Evolutionary conservation across 2,888 invertebrate species (phyloP).

Genomic region (Stegophylla sp.): DNA sequence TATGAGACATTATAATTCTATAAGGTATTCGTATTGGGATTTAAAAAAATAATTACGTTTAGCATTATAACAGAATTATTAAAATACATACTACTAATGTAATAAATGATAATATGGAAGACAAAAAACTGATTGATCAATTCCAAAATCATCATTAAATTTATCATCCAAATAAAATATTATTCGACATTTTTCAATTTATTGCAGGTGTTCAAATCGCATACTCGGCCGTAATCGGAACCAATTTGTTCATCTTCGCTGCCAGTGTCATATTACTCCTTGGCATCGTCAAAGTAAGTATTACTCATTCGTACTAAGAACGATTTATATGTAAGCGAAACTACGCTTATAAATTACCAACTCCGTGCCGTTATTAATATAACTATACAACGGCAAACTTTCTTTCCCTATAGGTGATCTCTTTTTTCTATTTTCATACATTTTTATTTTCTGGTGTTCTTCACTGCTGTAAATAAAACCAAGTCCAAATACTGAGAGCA

Average conservation of each 20-base stretch:
- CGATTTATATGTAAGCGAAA: constrained; percentile 15
- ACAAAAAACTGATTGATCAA: no score
- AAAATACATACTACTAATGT: no score
- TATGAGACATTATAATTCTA: no score
- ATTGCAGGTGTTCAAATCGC: constrained; percentile 82
- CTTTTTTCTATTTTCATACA: constrained; percentile 10
- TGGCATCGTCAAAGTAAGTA: constrained; percentile 78
- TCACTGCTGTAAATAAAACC: constrained; percentile 21
- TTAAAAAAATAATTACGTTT: no score
- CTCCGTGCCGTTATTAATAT: constrained; percentile 26
- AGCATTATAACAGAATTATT: no score
- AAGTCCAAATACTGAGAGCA: constrained; percentile 1
- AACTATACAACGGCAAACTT: constrained; percentile 33
- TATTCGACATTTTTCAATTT: neutral
- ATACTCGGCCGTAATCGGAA: constrained; percentile 79
- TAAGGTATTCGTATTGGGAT: no score
- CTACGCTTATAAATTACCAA: constrained; percentile 19
- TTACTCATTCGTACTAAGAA: constrained; percentile 36
- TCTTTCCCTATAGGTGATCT: neutral
- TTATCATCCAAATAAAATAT: neutral
- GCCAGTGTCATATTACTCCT: constrained; percentile 76
- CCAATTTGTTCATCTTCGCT: constrained; percentile 79
- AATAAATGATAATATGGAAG: no score
- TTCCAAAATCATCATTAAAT: neutral
- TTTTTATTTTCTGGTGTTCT: constrained; percentile 29